Conservation (phyloP, 1,140 invertebrate species). For the Bombyx mori region ASM3026992v2 NC_085125.1:7297501-7298000, state of each 20-base stretch:
- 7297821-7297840: constrained; percentile 56
- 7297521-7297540: constrained; percentile 29
- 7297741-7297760: constrained; percentile 45
- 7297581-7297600: constrained; percentile 33
- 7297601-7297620: constrained; percentile 37
- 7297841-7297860: constrained; percentile 42
- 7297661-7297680: constrained; percentile 54
- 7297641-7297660: constrained; percentile 58
- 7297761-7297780: constrained; percentile 56
- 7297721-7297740: constrained; percentile 38
- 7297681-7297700: constrained; percentile 57
- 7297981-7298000: constrained; percentile 34
- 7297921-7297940: constrained; percentile 48
- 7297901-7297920: constrained; percentile 61
- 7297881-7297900: constrained; percentile 62
- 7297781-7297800: constrained; percentile 52
- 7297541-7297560: constrained; percentile 46
- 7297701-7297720: constrained; percentile 40
- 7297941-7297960: constrained; percentile 34
- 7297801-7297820: constrained; percentile 54
- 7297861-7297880: constrained; percentile 54
- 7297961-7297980: constrained; percentile 46
- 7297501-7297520: constrained; percentile 28
- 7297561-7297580: constrained; percentile 38
- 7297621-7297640: constrained; percentile 31